A percentile compares a stretch with the other conserved stretches of the same genome.
phyloP scores from a whole-genome alignment of 2,888 invertebrate species.

The Hyposoter dolosus region DNA sequence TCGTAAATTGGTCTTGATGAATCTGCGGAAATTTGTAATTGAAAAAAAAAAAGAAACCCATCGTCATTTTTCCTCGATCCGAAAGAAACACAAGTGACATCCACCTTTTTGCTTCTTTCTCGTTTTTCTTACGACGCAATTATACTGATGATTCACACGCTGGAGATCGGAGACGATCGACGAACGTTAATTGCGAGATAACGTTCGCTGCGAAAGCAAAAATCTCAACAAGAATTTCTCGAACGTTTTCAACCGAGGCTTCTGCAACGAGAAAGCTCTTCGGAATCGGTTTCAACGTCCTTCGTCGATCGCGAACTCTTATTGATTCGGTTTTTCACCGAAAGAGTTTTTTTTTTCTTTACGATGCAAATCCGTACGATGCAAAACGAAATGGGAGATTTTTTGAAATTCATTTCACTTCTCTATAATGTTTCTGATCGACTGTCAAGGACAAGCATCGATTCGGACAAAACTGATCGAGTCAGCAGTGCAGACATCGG shows the following conservation, averaged over 20 bases:
- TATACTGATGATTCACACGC: constrained; percentile 19
- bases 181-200: constrained; percentile 1
- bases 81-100: background rate
- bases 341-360: background rate
- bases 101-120: background rate
- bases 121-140: constrained; percentile 24
- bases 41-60: background rate
- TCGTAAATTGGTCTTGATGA: background rate
- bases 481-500: background rate
- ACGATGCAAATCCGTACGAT: too few relatives aligned
- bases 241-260: background rate
- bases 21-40: background rate
- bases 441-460: constrained; percentile 9
- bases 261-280: background rate
- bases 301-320: background rate
- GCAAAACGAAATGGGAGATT: too few relatives aligned
- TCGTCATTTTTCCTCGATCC: background rate
- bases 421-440: background rate
- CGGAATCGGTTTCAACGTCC: background rate
- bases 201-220: background rate
- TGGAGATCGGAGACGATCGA: background rate
- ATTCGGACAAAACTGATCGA: background rate
- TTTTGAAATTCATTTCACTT: background rate
- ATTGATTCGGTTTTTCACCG: too few relatives aligned
- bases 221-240: background rate